Percentiles rank a stretch among this genome's conserved stretches.
These are phyloP conservation scores for Sturnus vulgaris DNA, from an alignment of 2,113 vertebrate genomes.

Conservation along the genomic window DNA sequence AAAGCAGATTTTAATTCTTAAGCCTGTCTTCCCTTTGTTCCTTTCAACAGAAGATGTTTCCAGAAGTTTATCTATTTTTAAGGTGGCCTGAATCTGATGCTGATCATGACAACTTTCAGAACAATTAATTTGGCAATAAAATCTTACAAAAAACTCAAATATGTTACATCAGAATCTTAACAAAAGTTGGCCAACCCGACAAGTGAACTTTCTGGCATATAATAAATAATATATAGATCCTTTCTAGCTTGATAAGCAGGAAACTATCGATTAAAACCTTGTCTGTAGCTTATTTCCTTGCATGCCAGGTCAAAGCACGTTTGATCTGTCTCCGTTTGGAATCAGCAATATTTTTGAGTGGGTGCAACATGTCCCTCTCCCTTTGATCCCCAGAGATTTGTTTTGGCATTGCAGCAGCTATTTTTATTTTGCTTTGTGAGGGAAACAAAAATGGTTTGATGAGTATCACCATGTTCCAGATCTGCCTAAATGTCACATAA, in stretches of 20 bases:
- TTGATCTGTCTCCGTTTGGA: not conserved
- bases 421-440: not conserved
- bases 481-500: not conserved
- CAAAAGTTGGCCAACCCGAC: not conserved
- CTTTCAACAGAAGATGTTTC: not conserved
- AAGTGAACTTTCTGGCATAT: not conserved
- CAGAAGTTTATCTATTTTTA: not conserved
- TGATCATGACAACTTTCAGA: not conserved
- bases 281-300: not conserved
- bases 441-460: not conserved
- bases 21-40: not conserved
- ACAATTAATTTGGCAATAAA: not conserved
- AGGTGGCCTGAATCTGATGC: not conserved
- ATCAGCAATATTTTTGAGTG: not conserved
- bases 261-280: constrained; percentile 15
- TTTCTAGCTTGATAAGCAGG: not conserved
- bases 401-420: not conserved
- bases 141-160: not conserved
- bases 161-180: not conserved
- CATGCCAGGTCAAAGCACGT: fast-evolving
- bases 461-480: not conserved
- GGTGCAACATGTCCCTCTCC: not conserved
- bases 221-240: not conserved
- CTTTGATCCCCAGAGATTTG: constrained; percentile 13
- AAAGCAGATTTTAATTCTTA: not conserved